Percentiles rank a stretch among this genome's conserved stretches.
Evolutionary conservation across 2,113 vertebrate species (phyloP).

Genomic region (Hyperoodon ampullatus): DNA sequence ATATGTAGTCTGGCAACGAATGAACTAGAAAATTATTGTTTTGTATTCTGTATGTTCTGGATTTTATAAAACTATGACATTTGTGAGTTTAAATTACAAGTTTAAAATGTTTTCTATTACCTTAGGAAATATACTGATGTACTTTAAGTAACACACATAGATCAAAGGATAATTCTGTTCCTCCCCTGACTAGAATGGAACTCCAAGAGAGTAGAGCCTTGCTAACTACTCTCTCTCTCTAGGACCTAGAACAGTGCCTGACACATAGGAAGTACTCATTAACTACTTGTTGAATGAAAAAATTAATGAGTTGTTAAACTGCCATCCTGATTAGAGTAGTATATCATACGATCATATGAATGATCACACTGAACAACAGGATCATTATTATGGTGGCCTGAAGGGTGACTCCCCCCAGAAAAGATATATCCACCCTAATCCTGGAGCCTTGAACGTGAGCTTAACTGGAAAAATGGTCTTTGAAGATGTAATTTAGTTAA

Average conservation of each 20-base stretch:
- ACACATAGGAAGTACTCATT: not conserved
- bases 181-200: not conserved
- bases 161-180: not conserved
- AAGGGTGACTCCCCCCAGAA: not conserved
- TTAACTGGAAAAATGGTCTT: not conserved
- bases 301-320: not conserved
- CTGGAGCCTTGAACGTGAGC: not conserved
- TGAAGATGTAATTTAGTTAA: not conserved
- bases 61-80: slow-evolving; percentile 16
- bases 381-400: not conserved
- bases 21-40: slow-evolving; percentile 13
- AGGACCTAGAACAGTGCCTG: not conserved
- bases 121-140: not conserved
- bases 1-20: not conserved
- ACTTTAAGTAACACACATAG: slow-evolving; percentile 4
- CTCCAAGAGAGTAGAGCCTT: not conserved
- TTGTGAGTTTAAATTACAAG: slow-evolving; percentile 11
- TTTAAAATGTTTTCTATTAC: not conserved
- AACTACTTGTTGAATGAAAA: not conserved
- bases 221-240: not conserved
- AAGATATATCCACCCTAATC: not conserved
- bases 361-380: not conserved
- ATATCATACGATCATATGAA: not conserved
- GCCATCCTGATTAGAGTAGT: not conserved
- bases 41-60: not conserved